Evolutionary conservation across 2,113 vertebrate species (phyloP), one percentile per base, ranked within the genome.

Genomic region (Cebidichthys violaceus): DNA sequence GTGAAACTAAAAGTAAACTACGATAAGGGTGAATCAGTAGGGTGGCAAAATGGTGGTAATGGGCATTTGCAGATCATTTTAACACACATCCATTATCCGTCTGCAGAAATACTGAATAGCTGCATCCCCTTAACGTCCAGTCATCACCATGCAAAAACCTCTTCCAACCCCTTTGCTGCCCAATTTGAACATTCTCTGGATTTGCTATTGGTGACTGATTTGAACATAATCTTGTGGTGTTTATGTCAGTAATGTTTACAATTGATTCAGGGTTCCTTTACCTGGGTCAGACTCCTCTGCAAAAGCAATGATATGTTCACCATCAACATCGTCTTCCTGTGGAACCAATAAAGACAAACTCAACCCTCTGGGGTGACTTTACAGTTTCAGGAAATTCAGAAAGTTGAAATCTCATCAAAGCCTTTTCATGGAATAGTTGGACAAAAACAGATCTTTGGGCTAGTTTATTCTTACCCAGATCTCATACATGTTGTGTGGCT

Each of bases 301-400:
- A 64, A 99, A 99, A 81, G 96, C 97, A 81, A 99, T 94, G n/a
- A 98, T 98, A 76, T 98, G 97, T 88, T 98, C 96, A 52, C 96
- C 97, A 9, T 96, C 95, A 52, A 97, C 75, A 65, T 97, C 96
- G 6, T 98, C 97, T 5, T 96, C 97, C 97, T 98, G 75, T 81
- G 15, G 55, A 82, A 33, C 66, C 13, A 39, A 66, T 18, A 62
- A 29, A 67, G 9, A 66, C 24, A 59, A 29, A 35, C 6, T 66
- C 4, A 77, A 60, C 11, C n/a, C 3, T 43, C 24, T 33, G 10
- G 3, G 18, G 20, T 18, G 7, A 60, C 0, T 29, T 59, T 24
- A 2, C 29, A 59, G 33, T 27, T 39, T 41, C 61, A 73, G 35
- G 2, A 61, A 39, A 37, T 31, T 47, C 18, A 27, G 27, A 45